Base-by-base conservation (phyloP, 2,797 vertebrate species). In the Siniperca undulata region DNA sequence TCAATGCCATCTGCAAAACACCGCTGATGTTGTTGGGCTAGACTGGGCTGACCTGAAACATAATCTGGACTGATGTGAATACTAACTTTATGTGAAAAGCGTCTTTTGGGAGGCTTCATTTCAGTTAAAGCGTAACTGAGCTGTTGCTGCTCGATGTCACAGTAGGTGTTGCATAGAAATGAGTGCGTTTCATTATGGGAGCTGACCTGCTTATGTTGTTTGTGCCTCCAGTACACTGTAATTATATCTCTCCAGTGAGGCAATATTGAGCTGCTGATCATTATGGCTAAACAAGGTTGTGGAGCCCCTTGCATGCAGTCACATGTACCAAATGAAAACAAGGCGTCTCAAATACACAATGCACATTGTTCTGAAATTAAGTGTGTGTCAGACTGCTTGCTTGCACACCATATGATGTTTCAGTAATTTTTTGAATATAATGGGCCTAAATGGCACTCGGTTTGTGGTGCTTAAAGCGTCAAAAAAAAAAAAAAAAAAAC, bases 201-300 rank as follows among this genome's bases (percentile, higher is more conserved):
- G 27, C 59, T 75, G 73, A 68, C 61, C 58, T 73, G 38, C 34
- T 74, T 60, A 30, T 69, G 19, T 58, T 78, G 46, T 84, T 48
- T 42, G 68, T 69, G 68, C 30, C 4, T 34, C 14, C 9, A 11
- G 8, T 44, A 22, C 53, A 60, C 61, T 79, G 61, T 70, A 24
- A 78, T 66, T 70, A 27, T 52, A 59, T 12, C 65, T 60, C 30
- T 30, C 16, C 38, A 13, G 22, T 82, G 72, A 68, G 6, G 42
- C 17, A 68, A 50, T 64, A 68, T 48, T n/a, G 38, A 74, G 40
- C 80, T 58, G 46, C 36, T 59, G 36, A 50, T 84, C 34, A 56
- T 65, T 64, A n/a, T 58, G 62, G 44, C 74, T 73, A 55, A 76
- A 71, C 56, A 70, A 44, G 19, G 30, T 17, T 60, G 60, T 40